Base-by-base conservation (phyloP, 2,888 invertebrate genomes). In the Acanthococcus lagerstroemiae region DNA sequence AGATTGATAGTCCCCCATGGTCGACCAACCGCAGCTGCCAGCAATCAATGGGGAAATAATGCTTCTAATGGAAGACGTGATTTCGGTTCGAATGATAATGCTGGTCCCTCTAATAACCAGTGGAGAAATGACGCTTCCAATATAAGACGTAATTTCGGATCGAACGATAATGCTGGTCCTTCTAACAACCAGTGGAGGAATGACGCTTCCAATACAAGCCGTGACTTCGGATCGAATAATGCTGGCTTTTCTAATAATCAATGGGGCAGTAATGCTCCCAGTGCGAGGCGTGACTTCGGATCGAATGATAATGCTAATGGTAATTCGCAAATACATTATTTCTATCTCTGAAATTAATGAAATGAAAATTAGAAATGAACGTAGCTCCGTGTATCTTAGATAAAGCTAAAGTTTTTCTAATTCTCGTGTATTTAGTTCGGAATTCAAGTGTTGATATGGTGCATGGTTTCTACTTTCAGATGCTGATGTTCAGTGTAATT, bases 401-500 rank as follows among this genome's bases (percentile, higher is more conserved):
- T n/a, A n/a, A 7, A 37, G 37, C 6, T 9, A 37, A 9, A 37
- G 15, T 37, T 37, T 37, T 37, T 37, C 37, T 37, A 15, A 7
- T 37, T 37, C 6, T 37, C 37, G 7, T n/a, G n/a, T n/a, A n/a
- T n/a, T n/a, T n/a, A n/a, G n/a, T n/a, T n/a, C n/a, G n/a, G n/a
- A n/a, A n/a, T n/a, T n/a, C n/a, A n/a, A n/a, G n/a, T n/a, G n/a
- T n/a, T n/a, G n/a, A n/a, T n/a, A n/a, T n/a, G n/a, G 15, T 37
- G 37, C 37, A 37, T 37, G 15, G 37, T 37, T 6, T 6, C 37
- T 9, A 37, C 37, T 9, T 37, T 37, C 22, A 52, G 57, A 50
- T 56, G 77, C 77, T 63, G 75, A 76, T 67, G 75, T 81, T 5
- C 76, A 74, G 65, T 86, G 86, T 72, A 76, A 78, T 7, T 87